Percentiles rank a stretch among this genome's conserved stretches.
phyloP scores from a whole-genome alignment of 2,888 invertebrate genomes.

The Drosophila mayaguana region DNA sequence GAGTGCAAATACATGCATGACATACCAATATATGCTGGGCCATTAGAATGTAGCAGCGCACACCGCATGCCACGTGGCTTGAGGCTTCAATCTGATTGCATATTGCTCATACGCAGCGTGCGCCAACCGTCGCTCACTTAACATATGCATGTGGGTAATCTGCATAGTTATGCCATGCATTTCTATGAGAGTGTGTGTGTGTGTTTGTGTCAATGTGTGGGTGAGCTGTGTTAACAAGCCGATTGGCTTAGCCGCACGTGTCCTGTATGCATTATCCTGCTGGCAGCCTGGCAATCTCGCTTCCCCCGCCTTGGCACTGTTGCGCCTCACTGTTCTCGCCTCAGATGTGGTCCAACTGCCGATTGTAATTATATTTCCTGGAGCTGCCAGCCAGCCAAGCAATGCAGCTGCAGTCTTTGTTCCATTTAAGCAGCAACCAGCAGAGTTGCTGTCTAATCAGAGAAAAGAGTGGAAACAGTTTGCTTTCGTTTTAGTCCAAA shows the following conservation, averaged over 20 bases:
- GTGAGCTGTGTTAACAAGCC: slow-evolving; percentile 40
- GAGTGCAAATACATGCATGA: slow-evolving; percentile 13
- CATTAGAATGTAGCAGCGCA: slow-evolving; percentile 32
- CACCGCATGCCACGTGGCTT: slow-evolving; percentile 20
- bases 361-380: slow-evolving; percentile 74
- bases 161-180: slow-evolving; percentile 26
- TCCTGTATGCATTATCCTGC: slow-evolving; percentile 37
- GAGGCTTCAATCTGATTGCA: slow-evolving; percentile 31
- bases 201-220: neutral
- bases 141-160: slow-evolving; percentile 61
- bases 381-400: slow-evolving; percentile 34
- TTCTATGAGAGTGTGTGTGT: slow-evolving; percentile 8
- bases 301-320: neutral
- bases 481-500: slow-evolving; percentile 73
- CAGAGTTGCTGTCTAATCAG: slow-evolving; percentile 51
- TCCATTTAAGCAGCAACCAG: slow-evolving; percentile 54
- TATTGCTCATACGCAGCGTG: slow-evolving; percentile 64
- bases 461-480: slow-evolving; percentile 30
- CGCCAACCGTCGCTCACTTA: slow-evolving; percentile 43
- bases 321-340: slow-evolving; percentile 6
- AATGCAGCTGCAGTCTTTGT: slow-evolving; percentile 54
- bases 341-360: slow-evolving; percentile 64
- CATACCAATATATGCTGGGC: slow-evolving; percentile 13
- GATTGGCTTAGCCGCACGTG: slow-evolving; percentile 49
- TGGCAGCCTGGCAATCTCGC: neutral